A percentile compares a stretch with the other conserved stretches of the same genome.
Conservation (phyloP, 1,140 invertebrate genomes). For the Drosophila ogumai region DNA sequence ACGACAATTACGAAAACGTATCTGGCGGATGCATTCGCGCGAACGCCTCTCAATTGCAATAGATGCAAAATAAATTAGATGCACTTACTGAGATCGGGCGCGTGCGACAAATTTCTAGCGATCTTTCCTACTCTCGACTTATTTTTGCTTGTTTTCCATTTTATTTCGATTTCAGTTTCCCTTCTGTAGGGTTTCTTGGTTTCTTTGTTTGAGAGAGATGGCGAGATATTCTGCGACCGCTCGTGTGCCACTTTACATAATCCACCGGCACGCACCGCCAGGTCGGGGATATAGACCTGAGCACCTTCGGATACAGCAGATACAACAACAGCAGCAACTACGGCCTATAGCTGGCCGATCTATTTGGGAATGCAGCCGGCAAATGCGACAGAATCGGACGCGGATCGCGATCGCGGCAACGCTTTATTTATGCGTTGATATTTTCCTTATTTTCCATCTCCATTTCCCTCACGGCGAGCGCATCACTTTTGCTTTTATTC, state of each 20-base stretch:
- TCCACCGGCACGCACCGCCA: constrained; percentile 67
- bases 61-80: constrained; percentile 79
- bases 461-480: constrained; percentile 37
- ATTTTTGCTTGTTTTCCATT: constrained; percentile 26
- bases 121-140: constrained; percentile 4
- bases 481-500: constrained; percentile 50
- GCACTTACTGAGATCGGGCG: constrained; percentile 64
- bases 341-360: constrained; percentile 31
- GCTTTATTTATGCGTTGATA: constrained; percentile 78
- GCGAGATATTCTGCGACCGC: constrained; percentile 10
- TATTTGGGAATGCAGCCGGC: constrained; percentile 56
- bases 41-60: constrained; percentile 70
- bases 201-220: constrained; percentile 17
- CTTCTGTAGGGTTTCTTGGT: constrained; percentile 12
- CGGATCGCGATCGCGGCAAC: constrained; percentile 30
- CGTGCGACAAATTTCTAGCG: constrained; percentile 43
- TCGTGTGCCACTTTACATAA: constrained; percentile 77
- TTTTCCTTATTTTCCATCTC: constrained; percentile 57
- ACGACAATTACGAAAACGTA: constrained; percentile 57
- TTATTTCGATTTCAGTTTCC: constrained; percentile 8
- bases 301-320: constrained; percentile 13
- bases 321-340: not conserved
- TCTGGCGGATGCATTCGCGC: constrained; percentile 58
- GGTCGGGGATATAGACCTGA: constrained; percentile 22
- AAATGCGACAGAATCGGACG: constrained; percentile 48